These are phyloP conservation scores for Onychostruthus taczanowskii DNA, from an alignment of 2,113 vertebrate genomes.

Conservation along the genomic window DNA sequence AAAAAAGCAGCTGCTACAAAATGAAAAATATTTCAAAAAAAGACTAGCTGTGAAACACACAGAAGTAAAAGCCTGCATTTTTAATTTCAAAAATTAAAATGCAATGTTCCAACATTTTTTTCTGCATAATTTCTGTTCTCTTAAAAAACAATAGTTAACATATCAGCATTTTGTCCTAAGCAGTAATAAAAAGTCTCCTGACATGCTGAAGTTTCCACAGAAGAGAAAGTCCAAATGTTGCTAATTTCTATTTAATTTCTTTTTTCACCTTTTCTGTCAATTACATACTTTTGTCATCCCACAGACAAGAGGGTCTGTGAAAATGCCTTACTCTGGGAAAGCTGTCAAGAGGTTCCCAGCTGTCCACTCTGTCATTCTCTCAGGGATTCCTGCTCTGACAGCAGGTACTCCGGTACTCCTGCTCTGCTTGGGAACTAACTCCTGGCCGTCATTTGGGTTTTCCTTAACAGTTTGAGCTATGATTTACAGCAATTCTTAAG, in stretches of 20 bases:
- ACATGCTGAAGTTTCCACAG: background rate
- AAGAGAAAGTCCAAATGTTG: background rate
- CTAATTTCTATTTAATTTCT: background rate
- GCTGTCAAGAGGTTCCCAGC: background rate
- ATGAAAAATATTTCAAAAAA: background rate
- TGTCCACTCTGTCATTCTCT: background rate
- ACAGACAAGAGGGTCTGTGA: background rate
- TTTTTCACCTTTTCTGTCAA: background rate
- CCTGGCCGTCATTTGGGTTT: background rate
- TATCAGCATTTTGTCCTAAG: background rate
- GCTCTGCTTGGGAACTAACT: background rate
- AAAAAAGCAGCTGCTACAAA: background rate
- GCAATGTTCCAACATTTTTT: background rate
- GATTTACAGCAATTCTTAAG: background rate
- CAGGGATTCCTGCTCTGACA: background rate
- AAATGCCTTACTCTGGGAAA: background rate
- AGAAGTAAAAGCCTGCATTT: background rate
- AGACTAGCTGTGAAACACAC: background rate
- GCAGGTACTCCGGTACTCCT: background rate
- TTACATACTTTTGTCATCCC: background rate
- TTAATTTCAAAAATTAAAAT: background rate
- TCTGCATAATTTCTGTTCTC: background rate
- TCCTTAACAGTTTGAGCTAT: background rate
- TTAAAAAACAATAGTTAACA: background rate
- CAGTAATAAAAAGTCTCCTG: background rate